Conservation (phyloP, 2,888 invertebrate genomes). For the Hyposoter didymator region DNA sequence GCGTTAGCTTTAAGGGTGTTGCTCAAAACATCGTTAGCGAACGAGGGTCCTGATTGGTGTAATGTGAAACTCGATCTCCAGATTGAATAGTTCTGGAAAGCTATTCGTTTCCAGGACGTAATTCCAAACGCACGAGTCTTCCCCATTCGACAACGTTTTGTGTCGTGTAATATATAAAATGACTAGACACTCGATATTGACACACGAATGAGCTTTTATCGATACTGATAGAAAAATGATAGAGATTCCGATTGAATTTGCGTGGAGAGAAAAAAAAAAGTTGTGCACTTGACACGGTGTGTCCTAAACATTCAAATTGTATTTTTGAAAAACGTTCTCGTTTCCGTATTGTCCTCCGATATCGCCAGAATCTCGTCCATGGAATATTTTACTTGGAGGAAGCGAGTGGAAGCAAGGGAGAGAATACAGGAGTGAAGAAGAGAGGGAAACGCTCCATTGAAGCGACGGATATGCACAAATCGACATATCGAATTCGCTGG, state of each 20-base stretch:
- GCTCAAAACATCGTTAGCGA: no score
- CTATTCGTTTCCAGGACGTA: no score
- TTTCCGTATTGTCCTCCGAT: slow-evolving; percentile 33
- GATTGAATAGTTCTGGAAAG: no score
- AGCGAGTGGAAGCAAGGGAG: slow-evolving; percentile 8
- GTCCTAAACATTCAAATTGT: slow-evolving; percentile 11
- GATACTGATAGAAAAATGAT: background rate
- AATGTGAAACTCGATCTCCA: no score
- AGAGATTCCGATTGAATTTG: background rate
- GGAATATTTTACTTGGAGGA: slow-evolving; percentile 24
- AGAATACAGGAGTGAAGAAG: slow-evolving; percentile 2
- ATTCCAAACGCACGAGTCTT: no score
- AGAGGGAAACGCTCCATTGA: slow-evolving; percentile 34
- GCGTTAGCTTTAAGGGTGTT: no score
- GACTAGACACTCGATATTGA: no score
- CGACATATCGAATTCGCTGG: slow-evolving; percentile 42
- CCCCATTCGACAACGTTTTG: no score
- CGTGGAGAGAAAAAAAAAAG: background rate
- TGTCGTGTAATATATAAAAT: no score
- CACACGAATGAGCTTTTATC: no score
- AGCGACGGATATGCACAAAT: slow-evolving; percentile 32
- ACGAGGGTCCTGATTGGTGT: no score
- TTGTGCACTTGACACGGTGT: background rate
- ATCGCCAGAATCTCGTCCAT: slow-evolving; percentile 32
- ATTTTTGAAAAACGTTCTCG: slow-evolving; percentile 6